Base-by-base conservation (phyloP, 1,140 invertebrate genomes). In the Colletes gigas region DNA sequence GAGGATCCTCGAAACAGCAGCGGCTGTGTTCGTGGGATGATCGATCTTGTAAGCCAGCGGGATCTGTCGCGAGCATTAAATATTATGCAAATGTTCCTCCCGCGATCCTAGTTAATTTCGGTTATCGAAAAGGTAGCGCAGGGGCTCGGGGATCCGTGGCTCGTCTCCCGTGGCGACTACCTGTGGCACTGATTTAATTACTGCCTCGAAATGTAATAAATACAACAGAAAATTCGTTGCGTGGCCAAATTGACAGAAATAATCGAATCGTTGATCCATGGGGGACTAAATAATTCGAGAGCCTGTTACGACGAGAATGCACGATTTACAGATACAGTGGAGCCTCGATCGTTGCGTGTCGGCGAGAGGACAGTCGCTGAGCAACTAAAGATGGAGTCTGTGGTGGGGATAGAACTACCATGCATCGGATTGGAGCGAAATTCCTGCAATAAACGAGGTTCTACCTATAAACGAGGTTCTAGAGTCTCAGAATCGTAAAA, bases 81-180 rank as follows among this genome's bases (percentile, higher is more conserved):
- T 83, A 82, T 83, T 83, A 83, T 83, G 82, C 82, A 72, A 84
- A 82, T 82, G 50, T 14, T n/a, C 19, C 47, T 50, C 7, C 12
- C 17, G 80, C 59, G 59, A 72, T 72, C 17, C 39, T 68, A 72
- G 60, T 70, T 79, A 54, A 67, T 82, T 72, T 68, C 63, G 39
- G 7, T 54, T 21, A 59, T 73, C 74, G 60, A 47, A 57, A 60
- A 66, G 52, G 74, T 81, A 78, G 74, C 63, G 14, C 9, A n/a
- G 12, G 3, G 71, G 17, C 66, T 59, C 50, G 74, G 52, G 44
- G 44, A 6, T 47, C 62, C 79, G 70, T 78, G 65, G 59, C 52
- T 77, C 79, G 76, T 77, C 79, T 12, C 5, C 67, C 52, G 5
- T 15, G 8, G 59, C 50, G 57, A 66, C 19, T 14, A 12, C 15